These are phyloP conservation scores for Pristionchus japonicus DNA, from an alignment of 2,888 invertebrate genomes.

Conservation along the genomic window DNA sequence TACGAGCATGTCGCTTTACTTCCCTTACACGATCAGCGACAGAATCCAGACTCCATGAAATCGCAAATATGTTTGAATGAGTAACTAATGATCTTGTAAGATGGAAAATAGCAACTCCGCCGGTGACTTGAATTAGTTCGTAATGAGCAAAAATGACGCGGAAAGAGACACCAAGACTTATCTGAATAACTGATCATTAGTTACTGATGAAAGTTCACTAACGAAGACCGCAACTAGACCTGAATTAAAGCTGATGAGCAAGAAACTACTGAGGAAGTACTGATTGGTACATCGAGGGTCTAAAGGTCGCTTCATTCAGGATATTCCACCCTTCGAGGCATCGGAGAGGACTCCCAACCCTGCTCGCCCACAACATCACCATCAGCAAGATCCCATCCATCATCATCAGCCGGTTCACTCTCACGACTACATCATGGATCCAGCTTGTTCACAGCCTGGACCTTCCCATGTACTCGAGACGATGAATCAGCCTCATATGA, in stretches of 20 bases:
- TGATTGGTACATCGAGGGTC: not conserved
- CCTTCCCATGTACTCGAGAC: too few relatives aligned
- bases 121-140: not conserved
- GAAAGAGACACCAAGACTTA: not conserved
- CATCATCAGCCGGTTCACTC: not conserved
- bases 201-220: not conserved
- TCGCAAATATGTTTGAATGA: not conserved
- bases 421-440: not conserved
- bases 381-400: not conserved
- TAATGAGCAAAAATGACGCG: not conserved
- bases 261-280: not conserved
- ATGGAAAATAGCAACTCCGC: not conserved
- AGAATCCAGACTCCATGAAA: not conserved
- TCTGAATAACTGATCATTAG: not conserved
- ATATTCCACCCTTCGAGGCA: conserved; percentile 2
- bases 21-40: not conserved
- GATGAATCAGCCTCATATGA: too few relatives aligned
- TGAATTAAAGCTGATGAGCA: not conserved
- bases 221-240: not conserved
- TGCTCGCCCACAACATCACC: too few relatives aligned
- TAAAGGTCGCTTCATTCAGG: not conserved
- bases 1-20: too few relatives aligned
- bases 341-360: not conserved
- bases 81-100: not conserved
- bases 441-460: not conserved